phyloP scores from a whole-genome alignment of 2,888 invertebrate genomes.

The Agonum fuliginosum region DNA sequence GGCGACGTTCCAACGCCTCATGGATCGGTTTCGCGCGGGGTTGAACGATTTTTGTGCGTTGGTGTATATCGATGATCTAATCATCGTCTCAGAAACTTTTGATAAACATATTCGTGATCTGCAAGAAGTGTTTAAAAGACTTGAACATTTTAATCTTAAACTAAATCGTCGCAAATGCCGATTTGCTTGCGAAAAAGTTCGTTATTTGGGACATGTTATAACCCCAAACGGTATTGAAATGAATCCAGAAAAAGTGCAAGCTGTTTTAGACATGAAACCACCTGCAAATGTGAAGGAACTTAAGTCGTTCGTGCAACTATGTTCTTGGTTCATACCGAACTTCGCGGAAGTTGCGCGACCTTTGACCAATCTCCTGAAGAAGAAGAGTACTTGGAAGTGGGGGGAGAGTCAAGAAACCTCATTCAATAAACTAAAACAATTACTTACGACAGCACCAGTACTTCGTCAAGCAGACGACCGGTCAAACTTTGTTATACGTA shows the following conservation, averaged over 20 bases:
- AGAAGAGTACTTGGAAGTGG: conserved; percentile 22
- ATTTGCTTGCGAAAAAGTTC: conserved; percentile 8
- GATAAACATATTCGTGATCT: conserved; percentile 58
- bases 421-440: background rate
- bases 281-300: conserved; percentile 23
- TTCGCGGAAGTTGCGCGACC: conserved; percentile 34
- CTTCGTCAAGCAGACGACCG: conserved; percentile 6
- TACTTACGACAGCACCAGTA: conserved; percentile 11
- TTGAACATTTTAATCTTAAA: conserved; percentile 51
- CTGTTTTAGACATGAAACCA: background rate
- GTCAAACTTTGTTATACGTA: conserved; percentile 22
- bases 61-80: conserved; percentile 60
- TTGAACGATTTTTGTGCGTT: conserved; percentile 43
- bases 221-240: conserved; percentile 5
- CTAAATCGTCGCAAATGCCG: conserved; percentile 41
- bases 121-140: conserved; percentile 54
- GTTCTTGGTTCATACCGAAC: conserved; percentile 53
- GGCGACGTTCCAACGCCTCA: conserved; percentile 60
- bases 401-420: conserved; percentile 3
- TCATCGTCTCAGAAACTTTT: conserved; percentile 57
- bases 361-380: conserved; percentile 40
- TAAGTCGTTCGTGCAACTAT: conserved; percentile 45
- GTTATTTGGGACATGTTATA: conserved; percentile 26
- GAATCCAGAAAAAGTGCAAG: conserved; percentile 24
- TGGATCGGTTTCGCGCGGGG: conserved; percentile 60